Evolutionary conservation across 2,888 invertebrate species (phyloP), one percentile per base, ranked within the genome.

Genomic region (Tiphia femorata): DNA sequence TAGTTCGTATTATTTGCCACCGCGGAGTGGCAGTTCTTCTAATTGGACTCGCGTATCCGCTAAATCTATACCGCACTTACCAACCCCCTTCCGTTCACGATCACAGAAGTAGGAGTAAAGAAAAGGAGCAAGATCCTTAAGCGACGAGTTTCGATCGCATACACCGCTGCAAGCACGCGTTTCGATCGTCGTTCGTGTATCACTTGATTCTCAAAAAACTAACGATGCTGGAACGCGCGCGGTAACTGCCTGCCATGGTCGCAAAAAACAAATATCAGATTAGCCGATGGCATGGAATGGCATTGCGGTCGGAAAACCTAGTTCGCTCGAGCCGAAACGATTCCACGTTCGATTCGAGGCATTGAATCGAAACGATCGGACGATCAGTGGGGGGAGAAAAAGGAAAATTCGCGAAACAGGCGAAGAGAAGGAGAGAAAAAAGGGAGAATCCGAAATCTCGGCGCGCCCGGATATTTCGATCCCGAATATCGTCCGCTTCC

Each of bases 31-130:
- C 67, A 73, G 73, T 75, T 75, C 73, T 75, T 74, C 75, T 72
- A 76, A 75, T 76, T 75, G 75, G 67, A 75, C 69, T 42, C 61
- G 62, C 64, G 69, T 75, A 75, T 76, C 75, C 66, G 52, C 54
- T 67, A n/a, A 72, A 75, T 76, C 75, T 75, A 72, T 75, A 75
- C 71, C 72, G 67, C 72, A 59, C 64, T 66, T 64, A n/a, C 58
- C 62, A 40, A 48, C 57, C 50, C 63, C n/a, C 50, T 54, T 35
- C 16, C 37, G 16, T 6, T 2, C 6, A 27, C 6, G 27, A 27
- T 10, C 27, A 27, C 27, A 27, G 10, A 27, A 27, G 27, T 27
- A 10, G n/a, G n/a, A n/a, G n/a, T n/a, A n/a, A n/a, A n/a, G n/a
- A n/a, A n/a, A n/a, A n/a, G n/a, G n/a, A 33, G 2, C 33, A n/a